Conservation (phyloP, 2,113 vertebrate genomes). For the Stegostoma tigrinum region DNA sequence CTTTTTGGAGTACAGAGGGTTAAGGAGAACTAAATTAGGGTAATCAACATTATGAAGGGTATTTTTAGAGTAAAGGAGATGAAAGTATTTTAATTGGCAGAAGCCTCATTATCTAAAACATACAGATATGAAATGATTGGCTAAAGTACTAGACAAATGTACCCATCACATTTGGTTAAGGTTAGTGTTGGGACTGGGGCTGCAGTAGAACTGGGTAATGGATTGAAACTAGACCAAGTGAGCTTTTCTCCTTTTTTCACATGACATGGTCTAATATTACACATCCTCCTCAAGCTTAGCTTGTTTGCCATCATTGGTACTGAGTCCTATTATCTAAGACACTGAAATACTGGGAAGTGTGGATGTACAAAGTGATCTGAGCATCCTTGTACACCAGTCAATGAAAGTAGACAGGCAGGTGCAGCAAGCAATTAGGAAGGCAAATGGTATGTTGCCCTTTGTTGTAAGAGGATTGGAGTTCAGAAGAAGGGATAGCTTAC, state of each 20-base stretch:
- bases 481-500: no score
- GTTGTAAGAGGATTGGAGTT: no score
- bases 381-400: no score
- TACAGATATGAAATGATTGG: not conserved
- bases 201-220: no score
- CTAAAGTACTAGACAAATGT: not conserved
- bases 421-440: no score
- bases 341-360: no score
- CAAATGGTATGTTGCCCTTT: no score
- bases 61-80: not conserved
- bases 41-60: not conserved
- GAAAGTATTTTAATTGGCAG: not conserved
- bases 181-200: not conserved
- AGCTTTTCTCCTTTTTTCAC: not conserved
- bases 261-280: not conserved
- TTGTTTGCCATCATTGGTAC: constrained; percentile 26
- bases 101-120: no score
- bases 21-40: not conserved
- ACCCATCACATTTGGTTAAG: not conserved
- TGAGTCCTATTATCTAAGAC: no score
- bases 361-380: no score
- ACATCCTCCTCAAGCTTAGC: not conserved
- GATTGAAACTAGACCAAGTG: not conserved
- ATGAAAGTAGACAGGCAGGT: no score
- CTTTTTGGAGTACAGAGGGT: not conserved